These are phyloP conservation scores for Tetragonula carbonaria DNA, from an alignment of 2,888 invertebrate species.

Conservation along the genomic window DNA sequence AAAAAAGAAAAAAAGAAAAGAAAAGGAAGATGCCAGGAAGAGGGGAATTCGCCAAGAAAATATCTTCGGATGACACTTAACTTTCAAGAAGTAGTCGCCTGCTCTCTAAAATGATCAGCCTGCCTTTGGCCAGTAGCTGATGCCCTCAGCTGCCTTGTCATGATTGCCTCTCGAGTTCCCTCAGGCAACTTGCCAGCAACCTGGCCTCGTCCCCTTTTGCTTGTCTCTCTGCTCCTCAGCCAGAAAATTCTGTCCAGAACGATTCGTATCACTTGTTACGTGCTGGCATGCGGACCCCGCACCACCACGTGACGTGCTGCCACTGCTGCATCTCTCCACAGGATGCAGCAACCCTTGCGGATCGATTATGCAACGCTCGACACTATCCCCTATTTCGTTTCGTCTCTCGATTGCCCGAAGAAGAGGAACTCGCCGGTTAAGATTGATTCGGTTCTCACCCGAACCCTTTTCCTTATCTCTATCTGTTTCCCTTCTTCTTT, in stretches of 20 bases:
- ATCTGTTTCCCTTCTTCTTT: no score
- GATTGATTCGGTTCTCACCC: no score
- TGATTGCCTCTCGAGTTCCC: conserved; percentile 39
- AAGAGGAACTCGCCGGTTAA: no score
- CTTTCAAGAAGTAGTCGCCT: conserved; percentile 38
- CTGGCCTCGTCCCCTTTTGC: conserved; percentile 4
- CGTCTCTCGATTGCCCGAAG: background rate
- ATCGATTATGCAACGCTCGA: conserved; percentile 40
- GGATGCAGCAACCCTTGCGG: conserved; percentile 43
- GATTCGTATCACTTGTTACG: conserved; percentile 60
- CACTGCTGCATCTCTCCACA: conserved; percentile 36
- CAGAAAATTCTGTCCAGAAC: conserved; percentile 45
- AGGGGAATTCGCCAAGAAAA: background rate
- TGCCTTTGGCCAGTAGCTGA: conserved; percentile 48
- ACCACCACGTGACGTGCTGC: conserved; percentile 24
- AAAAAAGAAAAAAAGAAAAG: no score
- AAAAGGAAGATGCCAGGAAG: background rate
- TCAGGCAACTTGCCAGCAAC: conserved; percentile 42
- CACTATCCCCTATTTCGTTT: background rate
- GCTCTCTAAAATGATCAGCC: conserved; percentile 50
- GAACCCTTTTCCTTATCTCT: no score
- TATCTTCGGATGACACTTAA: conserved; percentile 53
- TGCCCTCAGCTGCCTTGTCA: conserved; percentile 48
- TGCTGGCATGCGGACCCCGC: conserved; percentile 28
- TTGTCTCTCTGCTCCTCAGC: conserved; percentile 33